These are phyloP conservation scores for Passerculus sandwichensis DNA, from an alignment of 2,797 vertebrate species.

Conservation along the genomic window DNA sequence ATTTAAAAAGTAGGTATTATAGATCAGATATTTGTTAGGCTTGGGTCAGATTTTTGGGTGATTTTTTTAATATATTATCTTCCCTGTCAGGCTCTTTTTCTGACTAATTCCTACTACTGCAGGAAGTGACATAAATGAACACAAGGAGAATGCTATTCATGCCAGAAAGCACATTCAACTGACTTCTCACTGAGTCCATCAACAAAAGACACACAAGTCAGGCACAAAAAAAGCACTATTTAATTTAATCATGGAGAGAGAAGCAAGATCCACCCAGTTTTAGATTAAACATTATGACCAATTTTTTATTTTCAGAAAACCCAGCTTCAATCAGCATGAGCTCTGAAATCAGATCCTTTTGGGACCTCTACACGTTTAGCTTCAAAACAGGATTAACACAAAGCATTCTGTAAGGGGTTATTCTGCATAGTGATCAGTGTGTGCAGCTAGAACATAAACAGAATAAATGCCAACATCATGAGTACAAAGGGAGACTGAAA, in stretches of 20 bases:
- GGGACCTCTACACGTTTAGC: background rate
- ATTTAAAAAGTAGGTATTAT: background rate
- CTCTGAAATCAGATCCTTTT: background rate
- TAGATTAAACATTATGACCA: background rate
- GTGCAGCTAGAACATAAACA: background rate
- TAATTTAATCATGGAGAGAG: background rate
- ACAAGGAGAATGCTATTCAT: background rate
- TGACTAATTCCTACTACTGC: background rate
- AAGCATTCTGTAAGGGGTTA: background rate
- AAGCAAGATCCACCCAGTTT: background rate
- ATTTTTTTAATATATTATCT: background rate
- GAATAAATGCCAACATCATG: background rate
- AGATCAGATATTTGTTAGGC: background rate
- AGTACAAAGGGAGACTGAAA: background rate
- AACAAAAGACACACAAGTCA: background rate
- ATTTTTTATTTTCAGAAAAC: background rate
- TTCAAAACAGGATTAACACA: background rate
- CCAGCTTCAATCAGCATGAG: background rate
- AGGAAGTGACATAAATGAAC: background rate
- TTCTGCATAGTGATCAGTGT: background rate
- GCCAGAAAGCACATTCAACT: background rate
- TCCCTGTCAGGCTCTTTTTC: background rate
- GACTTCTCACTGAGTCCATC: background rate
- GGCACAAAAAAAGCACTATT: background rate
- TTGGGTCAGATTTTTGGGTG: accelerated